Evolutionary conservation across 2,888 invertebrate species (phyloP).

Genomic region (Orchesellides sinensis): DNA sequence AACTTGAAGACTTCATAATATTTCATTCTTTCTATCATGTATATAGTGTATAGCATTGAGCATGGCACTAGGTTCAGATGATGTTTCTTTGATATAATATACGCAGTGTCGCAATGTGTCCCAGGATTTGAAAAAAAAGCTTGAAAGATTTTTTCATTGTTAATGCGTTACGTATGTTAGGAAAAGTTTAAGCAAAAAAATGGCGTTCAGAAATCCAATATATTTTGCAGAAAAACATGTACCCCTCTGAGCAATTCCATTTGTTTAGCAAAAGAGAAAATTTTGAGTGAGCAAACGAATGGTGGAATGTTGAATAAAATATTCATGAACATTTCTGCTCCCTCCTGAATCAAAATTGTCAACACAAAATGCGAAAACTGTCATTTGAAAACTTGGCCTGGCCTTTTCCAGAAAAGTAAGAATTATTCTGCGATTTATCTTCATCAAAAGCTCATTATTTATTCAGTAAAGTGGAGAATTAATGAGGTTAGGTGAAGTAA

Average conservation of each 20-base stretch:
- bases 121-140: not conserved
- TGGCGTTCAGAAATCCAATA: not conserved
- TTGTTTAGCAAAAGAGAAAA: not conserved
- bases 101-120: not conserved
- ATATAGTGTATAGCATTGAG: not conserved
- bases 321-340: conserved; percentile 22
- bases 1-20: conserved; percentile 33
- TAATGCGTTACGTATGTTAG: not conserved
- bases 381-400: conserved; percentile 2
- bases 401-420: not conserved
- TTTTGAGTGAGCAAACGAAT: conserved; percentile 1
- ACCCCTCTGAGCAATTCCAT: not conserved
- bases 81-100: not conserved
- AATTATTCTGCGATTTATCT: conserved; percentile 48
- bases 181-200: conserved; percentile 8
- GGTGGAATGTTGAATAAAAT: conserved; percentile 32
- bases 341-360: conserved; percentile 31
- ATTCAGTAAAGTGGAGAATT: conserved; percentile 38
- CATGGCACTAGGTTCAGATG: too few species aligned
- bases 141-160: conserved; percentile 10
- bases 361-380: conserved; percentile 24
- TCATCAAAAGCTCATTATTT: conserved; percentile 54
- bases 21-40: conserved; percentile 9
- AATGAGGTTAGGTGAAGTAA: conserved; percentile 23
- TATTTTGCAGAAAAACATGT: conserved; percentile 9